Conservation (phyloP, 2,113 vertebrate species). For the Cololabis saira region DNA sequence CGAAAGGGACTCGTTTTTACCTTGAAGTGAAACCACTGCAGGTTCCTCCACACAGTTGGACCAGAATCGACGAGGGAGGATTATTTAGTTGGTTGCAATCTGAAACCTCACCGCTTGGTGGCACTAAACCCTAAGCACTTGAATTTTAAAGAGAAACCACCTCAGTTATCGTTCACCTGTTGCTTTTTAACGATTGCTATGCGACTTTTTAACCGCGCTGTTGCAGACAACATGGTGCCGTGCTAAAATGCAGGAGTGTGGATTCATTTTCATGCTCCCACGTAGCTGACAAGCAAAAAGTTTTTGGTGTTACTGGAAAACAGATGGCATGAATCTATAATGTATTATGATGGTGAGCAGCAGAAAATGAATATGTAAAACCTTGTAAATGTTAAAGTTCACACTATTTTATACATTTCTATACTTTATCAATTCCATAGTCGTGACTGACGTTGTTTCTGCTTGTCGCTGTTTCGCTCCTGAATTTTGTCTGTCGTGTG, state of each 20-base stretch:
- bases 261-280: not conserved
- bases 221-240: not conserved
- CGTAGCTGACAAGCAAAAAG: not conserved
- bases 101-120: not conserved
- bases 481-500: no score
- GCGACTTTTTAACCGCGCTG: not conserved
- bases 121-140: constrained; percentile 4
- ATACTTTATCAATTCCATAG: no score
- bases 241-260: not conserved
- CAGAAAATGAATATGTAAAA: not conserved
- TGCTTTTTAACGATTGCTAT: not conserved
- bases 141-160: not conserved
- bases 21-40: no score
- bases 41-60: no score
- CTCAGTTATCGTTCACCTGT: not conserved
- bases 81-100: not conserved
- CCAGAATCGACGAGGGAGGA: no score
- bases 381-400: not conserved
- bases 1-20: no score
- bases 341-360: not conserved
- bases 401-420: not conserved
- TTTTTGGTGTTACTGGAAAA: not conserved
- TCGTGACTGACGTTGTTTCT: no score
- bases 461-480: no score
- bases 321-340: constrained; percentile 2